Conservation (phyloP, 2,113 vertebrate species). For the Phyllostomus hastatus region DNA sequence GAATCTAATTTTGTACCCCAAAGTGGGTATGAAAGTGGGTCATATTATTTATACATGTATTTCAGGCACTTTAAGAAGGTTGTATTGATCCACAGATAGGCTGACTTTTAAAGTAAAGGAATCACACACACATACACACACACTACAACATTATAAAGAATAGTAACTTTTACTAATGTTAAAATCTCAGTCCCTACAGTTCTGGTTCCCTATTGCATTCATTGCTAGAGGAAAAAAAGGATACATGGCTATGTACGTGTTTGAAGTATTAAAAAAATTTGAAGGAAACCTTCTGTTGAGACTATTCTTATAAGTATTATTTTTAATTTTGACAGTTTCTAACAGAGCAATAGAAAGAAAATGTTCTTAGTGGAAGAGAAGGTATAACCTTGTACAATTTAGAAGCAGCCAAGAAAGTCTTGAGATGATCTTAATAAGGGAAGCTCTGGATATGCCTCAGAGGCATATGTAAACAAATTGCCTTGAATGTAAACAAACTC, state of each 20-base stretch:
- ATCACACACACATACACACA: neutral
- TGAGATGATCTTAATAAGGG: neutral
- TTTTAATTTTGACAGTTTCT: slow-evolving; percentile 1
- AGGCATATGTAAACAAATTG: too few species aligned
- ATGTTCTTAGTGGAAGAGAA: neutral
- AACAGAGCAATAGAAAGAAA: neutral
- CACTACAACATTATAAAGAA: neutral
- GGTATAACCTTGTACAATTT: neutral
- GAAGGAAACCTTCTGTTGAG: neutral
- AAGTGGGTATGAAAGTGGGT: neutral
- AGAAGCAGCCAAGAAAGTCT: neutral
- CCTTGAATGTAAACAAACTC: neutral
- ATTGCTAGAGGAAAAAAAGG: neutral
- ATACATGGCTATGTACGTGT: neutral
- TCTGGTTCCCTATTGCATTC: neutral
- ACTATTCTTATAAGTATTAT: neutral
- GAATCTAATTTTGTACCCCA: neutral
- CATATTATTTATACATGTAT: neutral
- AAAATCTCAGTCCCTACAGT: neutral
- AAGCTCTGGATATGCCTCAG: neutral
- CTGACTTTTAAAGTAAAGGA: neutral
- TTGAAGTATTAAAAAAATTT: neutral
- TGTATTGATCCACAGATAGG: neutral
- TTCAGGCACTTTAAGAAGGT: neutral
- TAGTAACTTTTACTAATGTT: neutral